phyloP scores from a whole-genome alignment of 2,113 vertebrate species.

The Mormyrus lacerda region DNA sequence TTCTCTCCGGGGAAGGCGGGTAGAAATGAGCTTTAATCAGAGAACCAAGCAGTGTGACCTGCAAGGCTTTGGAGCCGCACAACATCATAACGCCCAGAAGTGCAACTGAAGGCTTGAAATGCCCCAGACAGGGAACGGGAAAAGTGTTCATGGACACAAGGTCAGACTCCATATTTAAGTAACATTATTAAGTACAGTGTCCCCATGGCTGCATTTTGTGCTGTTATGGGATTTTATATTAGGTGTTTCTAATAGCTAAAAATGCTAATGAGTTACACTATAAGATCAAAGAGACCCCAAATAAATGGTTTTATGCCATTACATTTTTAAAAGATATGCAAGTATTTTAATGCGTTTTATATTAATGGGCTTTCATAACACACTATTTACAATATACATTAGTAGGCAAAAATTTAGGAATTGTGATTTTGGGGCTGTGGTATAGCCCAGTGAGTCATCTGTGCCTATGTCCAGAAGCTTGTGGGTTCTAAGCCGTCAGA shows the following conservation, averaged over 20 bases:
- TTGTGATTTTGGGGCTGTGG: background rate
- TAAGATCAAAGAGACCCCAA: conserved; percentile 56
- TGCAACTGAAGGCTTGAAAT: background rate
- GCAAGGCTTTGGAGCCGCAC: background rate
- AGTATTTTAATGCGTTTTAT: conserved; percentile 45
- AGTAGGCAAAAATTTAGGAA: conserved; percentile 20
- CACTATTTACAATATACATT: conserved; percentile 20
- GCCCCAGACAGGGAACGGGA: background rate
- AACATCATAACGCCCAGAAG: background rate
- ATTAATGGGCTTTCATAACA: conserved; percentile 49
- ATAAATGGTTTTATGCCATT: conserved; percentile 57
- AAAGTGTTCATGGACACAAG: background rate
- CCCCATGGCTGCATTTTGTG: conserved; percentile 12
- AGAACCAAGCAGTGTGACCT: background rate
- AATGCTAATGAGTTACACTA: conserved; percentile 50
- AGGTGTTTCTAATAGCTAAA: conserved; percentile 36
- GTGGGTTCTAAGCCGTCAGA: background rate
- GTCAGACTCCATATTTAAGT: background rate
- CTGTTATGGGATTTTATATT: conserved; percentile 33
- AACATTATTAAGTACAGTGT: background rate
- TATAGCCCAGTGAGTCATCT: background rate
- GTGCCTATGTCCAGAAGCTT: background rate
- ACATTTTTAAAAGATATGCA: conserved; percentile 49
- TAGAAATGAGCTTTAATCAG: background rate
- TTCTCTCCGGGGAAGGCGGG: background rate